Evolutionary conservation across 2,888 invertebrate genomes (phyloP).

Genomic region (Slavum lentiscoides): DNA sequence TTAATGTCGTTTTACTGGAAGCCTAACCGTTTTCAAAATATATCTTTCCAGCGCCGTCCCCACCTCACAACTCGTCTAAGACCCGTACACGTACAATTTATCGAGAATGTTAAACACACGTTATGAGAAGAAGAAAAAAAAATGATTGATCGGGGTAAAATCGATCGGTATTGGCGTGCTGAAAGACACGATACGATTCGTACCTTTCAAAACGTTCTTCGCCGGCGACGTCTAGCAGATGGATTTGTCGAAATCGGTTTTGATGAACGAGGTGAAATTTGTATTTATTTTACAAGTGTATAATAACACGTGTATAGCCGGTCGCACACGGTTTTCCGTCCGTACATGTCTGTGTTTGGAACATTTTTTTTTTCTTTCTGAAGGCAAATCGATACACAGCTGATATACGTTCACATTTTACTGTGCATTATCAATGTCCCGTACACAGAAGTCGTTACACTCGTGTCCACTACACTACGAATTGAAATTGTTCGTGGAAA

Average conservation of each 20-base stretch:
- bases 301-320: not conserved
- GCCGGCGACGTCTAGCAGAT: not conserved
- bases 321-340: not conserved
- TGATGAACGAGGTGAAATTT: constrained; percentile 42
- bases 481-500: not conserved
- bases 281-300: not conserved
- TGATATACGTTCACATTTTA: not conserved
- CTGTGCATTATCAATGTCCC: not conserved
- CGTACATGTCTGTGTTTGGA: not conserved
- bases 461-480: not conserved
- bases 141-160: constrained; percentile 44
- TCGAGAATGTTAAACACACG: constrained; percentile 19
- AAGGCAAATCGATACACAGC: constrained; percentile 13
- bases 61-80: too few relatives aligned
- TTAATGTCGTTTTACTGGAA: too few relatives aligned
- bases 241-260: constrained; percentile 31
- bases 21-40: too few relatives aligned
- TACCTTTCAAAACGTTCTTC: constrained; percentile 18
- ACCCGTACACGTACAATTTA: not conserved
- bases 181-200: constrained; percentile 29
- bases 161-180: not conserved
- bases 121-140: not conserved
- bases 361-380: constrained; percentile 1
- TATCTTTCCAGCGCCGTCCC: too few relatives aligned
- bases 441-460: not conserved